A percentile compares a stretch with the other conserved stretches of the same genome.
phyloP scores from a whole-genome alignment of 2,113 vertebrate species.

The Grammomys surdaster region DNA sequence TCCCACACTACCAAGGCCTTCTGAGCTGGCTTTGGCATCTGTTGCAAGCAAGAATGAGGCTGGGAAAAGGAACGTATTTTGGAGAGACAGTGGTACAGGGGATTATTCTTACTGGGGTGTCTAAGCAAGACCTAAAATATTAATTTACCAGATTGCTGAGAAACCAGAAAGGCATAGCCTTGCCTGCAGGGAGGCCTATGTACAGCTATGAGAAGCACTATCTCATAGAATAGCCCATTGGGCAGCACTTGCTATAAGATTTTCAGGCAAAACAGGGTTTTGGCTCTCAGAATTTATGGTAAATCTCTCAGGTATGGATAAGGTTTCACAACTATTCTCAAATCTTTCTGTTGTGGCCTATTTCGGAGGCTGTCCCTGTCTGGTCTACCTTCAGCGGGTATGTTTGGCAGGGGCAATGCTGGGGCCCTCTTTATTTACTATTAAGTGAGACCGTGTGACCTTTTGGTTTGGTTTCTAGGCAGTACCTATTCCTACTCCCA shows the following conservation, averaged over 20 bases:
- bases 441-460: background rate
- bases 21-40: background rate
- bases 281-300: background rate
- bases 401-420: background rate
- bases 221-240: background rate
- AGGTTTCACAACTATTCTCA: background rate
- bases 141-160: background rate
- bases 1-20: background rate
- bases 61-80: background rate
- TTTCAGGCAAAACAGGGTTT: background rate
- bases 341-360: background rate
- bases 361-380: background rate
- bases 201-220: background rate
- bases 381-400: background rate
- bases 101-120: background rate
- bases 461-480: background rate
- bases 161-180: too few relatives aligned
- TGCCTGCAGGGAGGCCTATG: background rate
- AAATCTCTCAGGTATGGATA: background rate
- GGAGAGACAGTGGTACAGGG: background rate
- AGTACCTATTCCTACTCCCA: fast-evolving
- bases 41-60: background rate
- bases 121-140: background rate
- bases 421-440: background rate
- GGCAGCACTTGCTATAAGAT: background rate